Percentiles rank a stretch among this genome's conserved stretches.
These are phyloP conservation scores for Leucoma salicis DNA, from an alignment of 2,888 invertebrate genomes.

Conservation along the genomic window DNA sequence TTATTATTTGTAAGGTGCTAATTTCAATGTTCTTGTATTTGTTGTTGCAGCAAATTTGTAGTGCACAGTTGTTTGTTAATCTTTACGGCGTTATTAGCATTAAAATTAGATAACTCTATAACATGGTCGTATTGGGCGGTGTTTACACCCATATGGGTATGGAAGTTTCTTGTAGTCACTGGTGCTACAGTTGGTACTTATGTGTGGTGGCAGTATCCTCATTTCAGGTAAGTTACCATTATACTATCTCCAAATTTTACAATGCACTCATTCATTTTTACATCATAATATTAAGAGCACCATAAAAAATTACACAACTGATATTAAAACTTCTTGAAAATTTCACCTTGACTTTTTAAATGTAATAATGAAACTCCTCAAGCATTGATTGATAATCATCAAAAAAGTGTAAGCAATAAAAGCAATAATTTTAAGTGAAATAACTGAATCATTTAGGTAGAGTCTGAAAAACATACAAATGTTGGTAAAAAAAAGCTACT, in stretches of 20 bases:
- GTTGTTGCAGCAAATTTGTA: constrained; percentile 94
- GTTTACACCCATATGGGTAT: constrained; percentile 98
- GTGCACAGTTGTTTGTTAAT: constrained; percentile 96
- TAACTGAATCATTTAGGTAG: too few relatives aligned
- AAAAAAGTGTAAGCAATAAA: too few relatives aligned
- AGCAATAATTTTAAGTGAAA: too few relatives aligned
- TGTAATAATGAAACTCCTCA: too few relatives aligned
- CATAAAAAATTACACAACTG: too few relatives aligned
- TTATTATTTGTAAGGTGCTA: constrained; percentile 18
- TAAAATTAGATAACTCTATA: constrained; percentile 93
- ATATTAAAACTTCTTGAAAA: too few relatives aligned
- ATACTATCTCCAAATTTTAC: not conserved
- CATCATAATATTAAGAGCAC: too few relatives aligned
- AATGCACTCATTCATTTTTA: not conserved
- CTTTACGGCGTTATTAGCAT: constrained; percentile 94
- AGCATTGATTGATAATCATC: too few relatives aligned
- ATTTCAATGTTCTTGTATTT: constrained; percentile 32
- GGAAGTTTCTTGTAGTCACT: constrained; percentile 95
- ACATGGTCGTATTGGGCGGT: constrained; percentile 98
- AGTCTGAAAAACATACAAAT: too few relatives aligned
- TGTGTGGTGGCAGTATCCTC: constrained; percentile 98
- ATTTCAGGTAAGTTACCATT: constrained; percentile 87
- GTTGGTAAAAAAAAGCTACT: too few relatives aligned
- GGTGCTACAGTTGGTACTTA: constrained; percentile 96
- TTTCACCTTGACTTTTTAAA: too few relatives aligned